Base-by-base conservation (phyloP, 2,797 vertebrate genomes). In the Urophycis tenuis region DNA sequence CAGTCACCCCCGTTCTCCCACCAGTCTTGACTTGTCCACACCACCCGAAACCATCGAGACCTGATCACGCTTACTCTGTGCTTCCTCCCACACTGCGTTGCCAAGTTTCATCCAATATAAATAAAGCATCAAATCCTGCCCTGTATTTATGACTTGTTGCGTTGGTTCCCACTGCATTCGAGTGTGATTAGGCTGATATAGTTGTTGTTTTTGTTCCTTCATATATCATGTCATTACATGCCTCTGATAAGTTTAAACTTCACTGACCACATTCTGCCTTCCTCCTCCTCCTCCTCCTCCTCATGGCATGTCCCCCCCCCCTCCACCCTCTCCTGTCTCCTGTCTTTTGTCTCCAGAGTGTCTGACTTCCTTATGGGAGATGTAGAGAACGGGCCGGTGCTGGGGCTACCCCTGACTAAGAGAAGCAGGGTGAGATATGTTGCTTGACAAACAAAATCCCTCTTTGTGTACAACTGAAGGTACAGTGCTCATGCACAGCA, bases 301-400 rank as follows among this genome's bases (percentile, higher is more conserved):
- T 33, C 73, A 3, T 82, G 64, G 79, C 1, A 30, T 17, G 11
- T 19, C 49, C 30, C 29, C 30, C 9, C 71, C 34, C 32, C n/a
- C 71, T 11, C 6, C n/a, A 31, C 30, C 35, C 22, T 7, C 35
- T 31, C 72, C 5, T 81, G 53, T 80, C 1, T 32, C 22, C 81
- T 14, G 15, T 25, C 53, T 30, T 60, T 71, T 87, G 82, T 78
- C 88, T 82, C 78, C 92, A 99, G 98, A 88, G 95, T 99, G 92
- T 98, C 98, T 92, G 96, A 97, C 91, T 96, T 98, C 95, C 96
- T 99, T 95, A 99, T 99, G 98, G 97, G 97, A 95, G 98, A 99
- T 96, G 95, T 97, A 94, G 95, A 97, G 93, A 97, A 92, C 92
- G 95, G 95, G 88, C 95, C 96, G 41, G 93, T 95, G 91, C 84